Evolutionary conservation across 2,888 invertebrate genomes (phyloP), one percentile per base, ranked within the genome.

Genomic region (Neoitamus cyanurus): DNA sequence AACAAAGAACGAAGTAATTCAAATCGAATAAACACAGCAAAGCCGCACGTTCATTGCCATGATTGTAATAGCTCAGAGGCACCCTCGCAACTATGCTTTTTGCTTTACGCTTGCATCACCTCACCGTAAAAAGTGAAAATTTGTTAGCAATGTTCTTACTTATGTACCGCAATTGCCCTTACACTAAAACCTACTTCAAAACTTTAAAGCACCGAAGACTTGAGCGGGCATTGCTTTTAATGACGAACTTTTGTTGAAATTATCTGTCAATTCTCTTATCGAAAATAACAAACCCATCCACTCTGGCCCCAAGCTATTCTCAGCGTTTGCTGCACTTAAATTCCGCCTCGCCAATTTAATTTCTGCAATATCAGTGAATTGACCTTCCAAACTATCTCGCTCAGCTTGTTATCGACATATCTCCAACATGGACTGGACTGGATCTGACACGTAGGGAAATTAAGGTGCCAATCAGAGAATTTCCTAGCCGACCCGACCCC

Each of bases 391-490:
- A 58, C 58, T 58, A 58, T 58, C 25, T 58, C 25, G 58, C 20
- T 58, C 9, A 15, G 1, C 48, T 20, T 7, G 48, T 48, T 48
- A 48, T 15, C 6, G 20, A 48, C 20, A 48, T 15, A 7, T 15
- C n/a, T 48, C 31, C 25, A 73, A 73, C 20, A 36, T 34, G 6
- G 15, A 9, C 58, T 25, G n/a, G 78, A 5, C 15, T n/a, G 28
- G 7, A 46, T 15, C n/a, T 77, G 48, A 48, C 48, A 58, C 58
- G 78, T 78, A 48, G 78, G 46, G 48, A 78, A 46, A 48, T 78
- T 30, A 28, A 11, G 78, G 20, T 78, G 48, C 78, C 78, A 78
- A 78, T 78, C 78, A 78, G 20, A 20, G 46, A n/a, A 58, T 42
- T 78, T 30, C 7, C 11, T 77, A 7, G 46, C 11, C 78, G 25